Evolutionary conservation across 2,888 invertebrate genomes (phyloP).

Genomic region (Trissonchulus sp.): DNA sequence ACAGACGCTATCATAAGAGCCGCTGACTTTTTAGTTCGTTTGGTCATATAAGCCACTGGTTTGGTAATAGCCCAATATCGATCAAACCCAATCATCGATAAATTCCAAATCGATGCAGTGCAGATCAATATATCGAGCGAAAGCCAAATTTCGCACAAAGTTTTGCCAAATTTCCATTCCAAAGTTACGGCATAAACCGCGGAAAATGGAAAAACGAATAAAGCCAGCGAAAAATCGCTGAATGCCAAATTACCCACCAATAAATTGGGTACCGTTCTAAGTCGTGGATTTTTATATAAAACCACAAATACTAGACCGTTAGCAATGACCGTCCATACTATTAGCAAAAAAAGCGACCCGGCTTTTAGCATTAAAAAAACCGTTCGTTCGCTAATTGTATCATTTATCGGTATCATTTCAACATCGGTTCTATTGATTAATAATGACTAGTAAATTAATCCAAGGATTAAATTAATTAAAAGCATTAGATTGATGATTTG

Average conservation of each 20-base stretch:
- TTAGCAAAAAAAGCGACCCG: conserved; percentile 45
- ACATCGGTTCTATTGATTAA: too few relatives aligned
- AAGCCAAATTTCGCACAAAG: conserved; percentile 56
- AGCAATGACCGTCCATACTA: conserved; percentile 49
- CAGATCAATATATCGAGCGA: conserved; percentile 57
- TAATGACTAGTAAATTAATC: too few relatives aligned
- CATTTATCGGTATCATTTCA: too few relatives aligned
- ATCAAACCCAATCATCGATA: conserved; percentile 57
- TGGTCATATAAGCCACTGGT: conserved; percentile 55
- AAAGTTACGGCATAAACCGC: conserved; percentile 54
- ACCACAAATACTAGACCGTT: conserved; percentile 50
- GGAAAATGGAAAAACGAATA: conserved; percentile 57
- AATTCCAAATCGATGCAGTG: conserved; percentile 57
- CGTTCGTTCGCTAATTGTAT: neutral
- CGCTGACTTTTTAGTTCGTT: conserved; percentile 50
- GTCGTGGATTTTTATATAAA: conserved; percentile 49
- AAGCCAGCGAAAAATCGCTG: conserved; percentile 55
- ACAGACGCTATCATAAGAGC: conserved; percentile 54
- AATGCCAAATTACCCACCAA: conserved; percentile 57
- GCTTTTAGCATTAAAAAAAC: conserved; percentile 32
- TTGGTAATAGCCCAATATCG: conserved; percentile 55
- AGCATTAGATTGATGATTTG: too few relatives aligned
- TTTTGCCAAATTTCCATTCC: conserved; percentile 55
- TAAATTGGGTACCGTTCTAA: conserved; percentile 55
- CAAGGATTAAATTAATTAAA: too few relatives aligned